phyloP scores from a whole-genome alignment of 2,888 invertebrate genomes.

The Sceliomorpha sp. region DNA sequence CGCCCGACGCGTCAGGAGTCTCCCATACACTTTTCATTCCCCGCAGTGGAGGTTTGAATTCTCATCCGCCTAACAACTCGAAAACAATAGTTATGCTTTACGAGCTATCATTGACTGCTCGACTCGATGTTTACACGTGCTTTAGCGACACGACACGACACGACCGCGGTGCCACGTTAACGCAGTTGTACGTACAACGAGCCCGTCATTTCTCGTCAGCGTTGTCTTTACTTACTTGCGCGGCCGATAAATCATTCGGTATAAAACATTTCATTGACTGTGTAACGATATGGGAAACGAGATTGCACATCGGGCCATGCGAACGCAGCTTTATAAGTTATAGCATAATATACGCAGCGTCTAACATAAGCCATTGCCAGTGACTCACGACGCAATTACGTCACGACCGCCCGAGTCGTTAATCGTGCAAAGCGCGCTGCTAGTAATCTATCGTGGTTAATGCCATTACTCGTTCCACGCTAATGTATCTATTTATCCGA shows the following conservation, averaged over 20 bases:
- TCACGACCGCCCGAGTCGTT: constrained; percentile 58
- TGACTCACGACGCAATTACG: constrained; percentile 62
- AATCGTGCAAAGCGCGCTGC: constrained; percentile 53
- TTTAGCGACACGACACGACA: constrained; percentile 21
- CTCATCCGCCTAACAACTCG: constrained; percentile 10
- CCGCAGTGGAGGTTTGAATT: neutral
- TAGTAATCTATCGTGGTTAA: constrained; percentile 58
- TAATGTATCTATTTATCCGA: constrained; percentile 62
- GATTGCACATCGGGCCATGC: constrained; percentile 35
- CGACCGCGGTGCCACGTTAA: constrained; percentile 25
- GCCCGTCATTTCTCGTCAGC: constrained; percentile 16
- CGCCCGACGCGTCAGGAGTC: too few species aligned
- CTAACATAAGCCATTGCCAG: constrained; percentile 54
- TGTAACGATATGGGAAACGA: constrained; percentile 39
- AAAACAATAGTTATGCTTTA: constrained; percentile 26
- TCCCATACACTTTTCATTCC: too few species aligned
- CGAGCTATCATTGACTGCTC: neutral
- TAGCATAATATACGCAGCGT: constrained; percentile 57
- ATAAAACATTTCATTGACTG: constrained; percentile 49
- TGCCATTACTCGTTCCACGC: constrained; percentile 57
- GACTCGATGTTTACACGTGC: constrained; percentile 23
- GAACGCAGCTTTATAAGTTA: constrained; percentile 57
- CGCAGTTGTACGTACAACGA: constrained; percentile 25
- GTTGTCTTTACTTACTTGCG: constrained; percentile 19
- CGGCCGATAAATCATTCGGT: constrained; percentile 37